Evolutionary conservation across 1,140 invertebrate species (phyloP).

Genomic region (Anastrepha obliqua): DNA sequence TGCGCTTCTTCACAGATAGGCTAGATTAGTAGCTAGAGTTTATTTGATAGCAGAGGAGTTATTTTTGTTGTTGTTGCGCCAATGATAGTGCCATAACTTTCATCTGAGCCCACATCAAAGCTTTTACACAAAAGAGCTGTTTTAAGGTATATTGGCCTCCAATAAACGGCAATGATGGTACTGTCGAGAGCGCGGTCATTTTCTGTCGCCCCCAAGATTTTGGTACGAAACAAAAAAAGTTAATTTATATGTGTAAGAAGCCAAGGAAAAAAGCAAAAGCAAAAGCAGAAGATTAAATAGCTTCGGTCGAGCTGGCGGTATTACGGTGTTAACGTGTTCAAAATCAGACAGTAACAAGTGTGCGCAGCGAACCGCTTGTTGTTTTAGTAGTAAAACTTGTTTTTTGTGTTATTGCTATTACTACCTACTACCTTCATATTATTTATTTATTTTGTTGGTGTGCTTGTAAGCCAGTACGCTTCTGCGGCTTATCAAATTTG

Average conservation of each 20-base stretch:
- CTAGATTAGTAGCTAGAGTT: no score
- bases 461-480: background rate
- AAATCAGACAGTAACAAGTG: background rate
- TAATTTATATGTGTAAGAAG: no score
- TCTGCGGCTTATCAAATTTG: slow-evolving; percentile 16
- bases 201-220: background rate
- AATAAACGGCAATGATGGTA: background rate
- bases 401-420: background rate
- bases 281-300: no score
- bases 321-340: slow-evolving; percentile 25
- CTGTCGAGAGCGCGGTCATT: background rate
- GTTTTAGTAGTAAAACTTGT: background rate
- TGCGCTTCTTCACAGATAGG: no score
- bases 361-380: background rate
- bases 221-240: background rate
- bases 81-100: no score
- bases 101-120: no score
- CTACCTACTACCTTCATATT: background rate
- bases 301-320: background rate
- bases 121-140: no score
- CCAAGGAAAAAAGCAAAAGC: background rate
- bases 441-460: background rate
- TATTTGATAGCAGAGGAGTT: no score
- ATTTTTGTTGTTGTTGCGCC: no score
- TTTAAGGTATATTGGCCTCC: no score